Percentiles rank a stretch among this genome's conserved stretches.
These are phyloP conservation scores for Herpailurus yagouaroundi DNA, from an alignment of 2,113 vertebrate species.

Conservation along the genomic window DNA sequence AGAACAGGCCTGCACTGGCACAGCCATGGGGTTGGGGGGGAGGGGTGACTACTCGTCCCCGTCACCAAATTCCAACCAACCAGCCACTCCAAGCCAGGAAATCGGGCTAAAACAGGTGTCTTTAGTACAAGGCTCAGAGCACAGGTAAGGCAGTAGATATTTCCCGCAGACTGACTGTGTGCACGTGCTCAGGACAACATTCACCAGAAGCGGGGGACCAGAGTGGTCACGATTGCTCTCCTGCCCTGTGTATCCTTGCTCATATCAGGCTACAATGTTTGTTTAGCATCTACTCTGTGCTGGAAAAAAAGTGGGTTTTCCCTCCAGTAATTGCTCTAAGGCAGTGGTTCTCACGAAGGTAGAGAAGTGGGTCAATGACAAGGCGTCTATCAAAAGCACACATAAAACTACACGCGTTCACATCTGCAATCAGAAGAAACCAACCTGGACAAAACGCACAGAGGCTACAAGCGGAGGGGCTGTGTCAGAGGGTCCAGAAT, in stretches of 20 bases:
- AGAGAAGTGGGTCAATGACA: no score
- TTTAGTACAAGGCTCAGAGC: not conserved
- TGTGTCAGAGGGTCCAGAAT: not conserved
- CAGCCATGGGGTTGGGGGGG: not conserved
- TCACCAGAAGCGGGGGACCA: not conserved
- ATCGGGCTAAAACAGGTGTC: not conserved
- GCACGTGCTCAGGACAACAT: not conserved
- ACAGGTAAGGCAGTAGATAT: rapidly evolving
- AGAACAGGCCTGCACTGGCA: not conserved
- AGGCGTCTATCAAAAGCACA: not conserved
- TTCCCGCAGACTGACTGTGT: not conserved
- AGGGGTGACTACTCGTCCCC: not conserved
- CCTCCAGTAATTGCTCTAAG: not conserved
- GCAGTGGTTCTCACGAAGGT: not conserved
- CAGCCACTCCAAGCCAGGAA: not conserved
- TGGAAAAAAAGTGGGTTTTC: not conserved
- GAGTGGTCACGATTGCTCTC: rapidly evolving
- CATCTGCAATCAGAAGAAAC: not conserved
- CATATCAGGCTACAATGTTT: not conserved
- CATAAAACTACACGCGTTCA: rapidly evolving
- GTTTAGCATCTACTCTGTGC: not conserved
- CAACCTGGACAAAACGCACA: not conserved
- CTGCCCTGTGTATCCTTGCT: not conserved
- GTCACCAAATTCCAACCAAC: not conserved
- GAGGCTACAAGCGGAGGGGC: not conserved